These are phyloP conservation scores for Gymnorhina tibicen DNA, from an alignment of 2,113 vertebrate species.

Conservation along the genomic window DNA sequence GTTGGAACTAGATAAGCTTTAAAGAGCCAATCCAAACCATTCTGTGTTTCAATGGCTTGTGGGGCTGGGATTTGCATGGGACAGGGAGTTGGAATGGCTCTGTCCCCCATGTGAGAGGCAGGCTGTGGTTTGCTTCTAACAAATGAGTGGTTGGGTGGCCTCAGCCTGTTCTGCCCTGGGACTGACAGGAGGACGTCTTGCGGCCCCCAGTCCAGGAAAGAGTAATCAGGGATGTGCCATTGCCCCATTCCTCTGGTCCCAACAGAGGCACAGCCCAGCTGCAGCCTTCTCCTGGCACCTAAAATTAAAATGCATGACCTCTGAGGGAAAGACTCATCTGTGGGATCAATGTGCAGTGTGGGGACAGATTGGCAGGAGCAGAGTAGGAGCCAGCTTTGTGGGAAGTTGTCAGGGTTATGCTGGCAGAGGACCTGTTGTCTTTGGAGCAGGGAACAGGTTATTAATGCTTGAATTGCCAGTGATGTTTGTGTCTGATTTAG, in stretches of 20 bases:
- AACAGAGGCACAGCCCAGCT: background rate
- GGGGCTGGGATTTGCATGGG: background rate
- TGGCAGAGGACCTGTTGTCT: background rate
- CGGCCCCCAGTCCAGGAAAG: background rate
- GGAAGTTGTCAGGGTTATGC: rapidly evolving
- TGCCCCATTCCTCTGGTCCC: background rate
- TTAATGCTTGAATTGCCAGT: constrained; percentile 22
- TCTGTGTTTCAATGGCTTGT: background rate
- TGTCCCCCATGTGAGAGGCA: rapidly evolving
- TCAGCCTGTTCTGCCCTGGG: background rate
- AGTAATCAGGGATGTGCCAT: background rate
- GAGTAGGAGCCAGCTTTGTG: background rate
- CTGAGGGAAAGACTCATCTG: background rate
- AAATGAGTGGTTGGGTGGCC: background rate
- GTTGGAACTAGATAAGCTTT: background rate
- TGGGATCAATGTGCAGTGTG: background rate
- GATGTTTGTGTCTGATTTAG: constrained; percentile 42
- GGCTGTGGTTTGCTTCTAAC: background rate
- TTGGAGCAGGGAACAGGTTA: background rate
- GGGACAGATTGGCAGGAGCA: background rate
- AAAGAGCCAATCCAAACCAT: background rate
- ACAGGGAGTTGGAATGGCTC: background rate
- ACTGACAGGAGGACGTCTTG: background rate
- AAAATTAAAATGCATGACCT: background rate
- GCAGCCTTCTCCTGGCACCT: background rate